A percentile compares a stretch with the other conserved stretches of the same genome.
Evolutionary conservation across 2,888 invertebrate genomes (phyloP).

Genomic region (Ectemnius continuus): DNA sequence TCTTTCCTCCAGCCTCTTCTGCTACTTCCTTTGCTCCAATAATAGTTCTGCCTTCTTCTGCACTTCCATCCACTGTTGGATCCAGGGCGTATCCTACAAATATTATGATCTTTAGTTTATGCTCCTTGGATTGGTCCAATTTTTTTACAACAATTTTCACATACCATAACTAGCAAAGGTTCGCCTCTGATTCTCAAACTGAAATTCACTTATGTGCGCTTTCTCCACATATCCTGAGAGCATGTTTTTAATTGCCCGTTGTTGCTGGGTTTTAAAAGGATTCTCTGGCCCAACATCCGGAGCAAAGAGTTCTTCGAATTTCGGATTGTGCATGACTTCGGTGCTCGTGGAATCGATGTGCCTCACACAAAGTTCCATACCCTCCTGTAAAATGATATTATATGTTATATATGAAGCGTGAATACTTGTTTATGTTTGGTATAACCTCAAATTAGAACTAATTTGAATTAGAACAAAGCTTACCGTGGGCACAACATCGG

Average conservation of each 20-base stretch:
- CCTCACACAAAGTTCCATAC: slow-evolving; percentile 84
- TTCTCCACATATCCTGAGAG: slow-evolving; percentile 96
- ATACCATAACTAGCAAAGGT: slow-evolving; percentile 94
- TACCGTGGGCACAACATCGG: slow-evolving; percentile 89
- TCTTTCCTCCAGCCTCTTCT: slow-evolving; percentile 87
- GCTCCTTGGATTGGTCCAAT: not conserved
- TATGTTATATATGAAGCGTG: too few relatives aligned
- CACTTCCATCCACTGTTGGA: slow-evolving; percentile 87
- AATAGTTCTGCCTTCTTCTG: slow-evolving; percentile 77
- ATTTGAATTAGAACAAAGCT: slow-evolving; percentile 44
- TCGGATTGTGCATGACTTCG: slow-evolving; percentile 94
- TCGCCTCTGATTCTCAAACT: slow-evolving; percentile 97
- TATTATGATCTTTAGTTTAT: slow-evolving; percentile 3
- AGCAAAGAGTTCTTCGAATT: slow-evolving; percentile 95
- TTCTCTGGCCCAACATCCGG: slow-evolving; percentile 95
- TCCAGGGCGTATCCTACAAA: slow-evolving; percentile 90
- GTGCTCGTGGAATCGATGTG: slow-evolving; percentile 89
- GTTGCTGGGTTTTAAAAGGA: slow-evolving; percentile 94
- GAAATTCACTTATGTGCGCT: slow-evolving; percentile 97
- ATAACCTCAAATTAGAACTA: slow-evolving; percentile 10
- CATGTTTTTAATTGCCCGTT: slow-evolving; percentile 92
- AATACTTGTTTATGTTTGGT: not conserved
- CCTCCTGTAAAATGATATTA: slow-evolving; percentile 77
- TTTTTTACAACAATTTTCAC: slow-evolving; percentile 14
- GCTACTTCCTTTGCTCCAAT: slow-evolving; percentile 85